phyloP scores from a whole-genome alignment of 2,113 vertebrate genomes.

The Otis tarda region DNA sequence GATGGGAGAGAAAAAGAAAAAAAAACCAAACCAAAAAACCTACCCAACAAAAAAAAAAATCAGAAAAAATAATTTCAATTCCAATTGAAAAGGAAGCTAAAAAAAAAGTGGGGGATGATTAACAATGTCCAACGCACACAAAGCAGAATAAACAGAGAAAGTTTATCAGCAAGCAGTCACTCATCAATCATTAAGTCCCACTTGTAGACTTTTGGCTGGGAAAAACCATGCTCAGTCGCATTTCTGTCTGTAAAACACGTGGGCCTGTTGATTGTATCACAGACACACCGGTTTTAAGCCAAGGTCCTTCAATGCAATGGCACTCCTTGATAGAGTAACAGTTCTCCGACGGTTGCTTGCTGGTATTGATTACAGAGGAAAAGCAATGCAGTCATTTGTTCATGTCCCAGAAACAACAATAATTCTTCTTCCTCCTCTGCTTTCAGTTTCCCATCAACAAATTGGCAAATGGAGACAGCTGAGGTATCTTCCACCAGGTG shows the following conservation, averaged over 20 bases:
- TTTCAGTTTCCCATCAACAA: conserved; percentile 65
- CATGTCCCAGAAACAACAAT: conserved; percentile 34
- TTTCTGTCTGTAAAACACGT: conserved; percentile 59
- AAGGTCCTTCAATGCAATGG: conserved; percentile 72
- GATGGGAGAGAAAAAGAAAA: background rate
- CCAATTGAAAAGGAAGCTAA: background rate
- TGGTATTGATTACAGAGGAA: conserved; percentile 49
- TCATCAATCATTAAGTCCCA: conserved; percentile 83
- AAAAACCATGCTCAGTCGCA: conserved; percentile 77
- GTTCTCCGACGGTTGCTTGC: conserved; percentile 40
- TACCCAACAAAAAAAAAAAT: background rate
- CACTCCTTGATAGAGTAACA: conserved; percentile 71
- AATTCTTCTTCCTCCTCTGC: conserved; percentile 40
- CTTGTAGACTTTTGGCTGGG: conserved; percentile 73
- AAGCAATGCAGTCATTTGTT: conserved; percentile 68
- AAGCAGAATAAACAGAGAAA: conserved; percentile 67
- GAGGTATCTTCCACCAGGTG: conserved; percentile 73
- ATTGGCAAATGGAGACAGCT: conserved; percentile 68
- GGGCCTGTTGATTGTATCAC: conserved; percentile 45
- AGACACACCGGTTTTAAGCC: conserved; percentile 59
- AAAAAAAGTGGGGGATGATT: conserved; percentile 25
- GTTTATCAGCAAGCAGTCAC: conserved; percentile 73
- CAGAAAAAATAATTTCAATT: background rate
- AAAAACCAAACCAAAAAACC: background rate
- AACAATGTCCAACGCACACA: conserved; percentile 56